Conservation (phyloP, 2,888 invertebrate species). For the Hypolimnas misippus region DNA sequence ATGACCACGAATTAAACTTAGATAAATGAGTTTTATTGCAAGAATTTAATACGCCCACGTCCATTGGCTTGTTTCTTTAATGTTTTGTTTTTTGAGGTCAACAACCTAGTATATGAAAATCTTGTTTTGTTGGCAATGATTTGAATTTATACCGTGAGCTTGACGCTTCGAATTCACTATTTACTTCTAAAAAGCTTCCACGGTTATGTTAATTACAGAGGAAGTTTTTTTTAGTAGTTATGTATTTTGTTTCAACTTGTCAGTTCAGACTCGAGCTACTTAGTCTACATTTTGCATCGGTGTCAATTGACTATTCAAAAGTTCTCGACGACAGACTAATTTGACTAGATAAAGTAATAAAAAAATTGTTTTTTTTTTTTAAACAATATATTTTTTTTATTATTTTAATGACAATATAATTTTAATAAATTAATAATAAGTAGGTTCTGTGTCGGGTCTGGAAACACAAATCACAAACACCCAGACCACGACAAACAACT, state of each 20-base stretch:
- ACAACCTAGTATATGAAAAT: constrained; percentile 40
- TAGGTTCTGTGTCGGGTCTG: too few relatives aligned
- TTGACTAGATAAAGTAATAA: too few relatives aligned
- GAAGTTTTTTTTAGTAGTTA: neutral
- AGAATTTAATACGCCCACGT: constrained; percentile 32
- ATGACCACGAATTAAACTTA: constrained; percentile 1
- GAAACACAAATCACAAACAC: too few relatives aligned
- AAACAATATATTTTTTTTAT: too few relatives aligned
- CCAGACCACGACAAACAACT: too few relatives aligned
- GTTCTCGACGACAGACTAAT: neutral
- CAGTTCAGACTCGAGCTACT: neutral
- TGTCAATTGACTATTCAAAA: constrained; percentile 3
- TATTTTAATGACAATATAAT: too few relatives aligned
- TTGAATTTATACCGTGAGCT: constrained; percentile 1
- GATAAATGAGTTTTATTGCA: constrained; percentile 21
- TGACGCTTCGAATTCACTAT: neutral
- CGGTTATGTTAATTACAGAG: neutral
- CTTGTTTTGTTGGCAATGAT: constrained; percentile 34
- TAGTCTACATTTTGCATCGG: neutral
- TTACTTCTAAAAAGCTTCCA: neutral
- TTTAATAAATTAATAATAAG: too few relatives aligned
- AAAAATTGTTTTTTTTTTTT: too few relatives aligned
- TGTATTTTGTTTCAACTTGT: neutral
- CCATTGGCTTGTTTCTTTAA: constrained; percentile 29
- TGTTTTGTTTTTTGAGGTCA: constrained; percentile 47